Conservation (phyloP, 1,140 invertebrate genomes). For the Dendroctonus valens region DNA sequence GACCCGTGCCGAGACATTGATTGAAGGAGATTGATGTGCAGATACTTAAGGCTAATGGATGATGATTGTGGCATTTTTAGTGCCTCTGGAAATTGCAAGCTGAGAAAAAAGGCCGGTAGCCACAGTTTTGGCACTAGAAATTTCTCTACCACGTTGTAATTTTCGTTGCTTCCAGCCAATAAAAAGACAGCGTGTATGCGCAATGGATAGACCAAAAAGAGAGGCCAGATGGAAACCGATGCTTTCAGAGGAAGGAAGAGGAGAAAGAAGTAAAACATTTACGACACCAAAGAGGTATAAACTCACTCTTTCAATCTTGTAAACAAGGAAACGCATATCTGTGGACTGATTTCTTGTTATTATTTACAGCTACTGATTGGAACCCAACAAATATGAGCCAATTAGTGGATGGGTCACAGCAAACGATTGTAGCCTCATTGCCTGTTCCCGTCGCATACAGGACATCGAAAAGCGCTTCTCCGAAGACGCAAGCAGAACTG, state of each 20-base stretch:
- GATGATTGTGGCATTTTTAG: conserved; percentile 94
- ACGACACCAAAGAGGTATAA: conserved; percentile 42
- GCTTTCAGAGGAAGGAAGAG: conserved; percentile 47
- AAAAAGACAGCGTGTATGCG: conserved; percentile 58
- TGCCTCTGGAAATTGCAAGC: conserved; percentile 83
- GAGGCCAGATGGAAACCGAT: conserved; percentile 54
- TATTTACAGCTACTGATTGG: conserved; percentile 43
- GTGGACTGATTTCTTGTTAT: background rate
- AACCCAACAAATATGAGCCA: conserved; percentile 39
- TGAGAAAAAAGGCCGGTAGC: conserved; percentile 68
- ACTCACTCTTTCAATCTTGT: background rate
- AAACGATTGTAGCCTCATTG: conserved; percentile 76
- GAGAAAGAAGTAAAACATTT: conserved; percentile 48
- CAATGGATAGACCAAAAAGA: conserved; percentile 69
- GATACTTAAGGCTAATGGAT: conserved; percentile 99
- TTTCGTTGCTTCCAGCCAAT: conserved; percentile 54
- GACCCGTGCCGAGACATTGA: conserved; percentile 93
- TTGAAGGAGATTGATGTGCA: conserved; percentile 97
- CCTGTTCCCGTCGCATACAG: conserved; percentile 82
- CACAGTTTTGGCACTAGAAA: background rate
- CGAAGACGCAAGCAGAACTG: conserved; percentile 86
- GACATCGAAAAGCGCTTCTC: conserved; percentile 87
- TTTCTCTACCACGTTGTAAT: conserved; percentile 3
- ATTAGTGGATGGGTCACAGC: conserved; percentile 43
- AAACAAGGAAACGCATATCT: conserved; percentile 2